Evolutionary conservation across 1,140 invertebrate species (phyloP), one percentile per base, ranked within the genome.

Genomic region (Conopomorpha cramerella): DNA sequence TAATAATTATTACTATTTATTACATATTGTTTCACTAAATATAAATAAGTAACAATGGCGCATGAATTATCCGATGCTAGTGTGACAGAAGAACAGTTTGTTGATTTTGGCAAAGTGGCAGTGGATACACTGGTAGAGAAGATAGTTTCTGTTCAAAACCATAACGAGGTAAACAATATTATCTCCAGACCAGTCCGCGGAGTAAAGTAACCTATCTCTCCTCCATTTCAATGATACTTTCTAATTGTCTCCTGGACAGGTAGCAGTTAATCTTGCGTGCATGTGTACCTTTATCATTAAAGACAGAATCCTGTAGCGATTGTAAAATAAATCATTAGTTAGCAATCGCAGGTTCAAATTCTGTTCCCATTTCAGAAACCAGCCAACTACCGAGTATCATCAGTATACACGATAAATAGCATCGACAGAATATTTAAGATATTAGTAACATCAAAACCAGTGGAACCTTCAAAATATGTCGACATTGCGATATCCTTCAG

Each of bases 341-440:
- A 10, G 10, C 19, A 10, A 23, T 23, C 4, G 4, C 19, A 23
- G 19, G 19, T 23, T 4, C 19, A 23, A 10, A 23, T 23, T 23
- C 19, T 23, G 4, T 23, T 23, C 4, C 19, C 19, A 13, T 55
- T 71, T 34, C 51, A 72, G 67, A 50, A 45, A 41, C 16, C 27
- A 8, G 29, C 66, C n/a, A 57, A 56, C 2, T 73, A 68, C 34
- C 50, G 64, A 14, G 47, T 66, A 6, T 67, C 68, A 4, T 36
- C 57, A 15, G 43, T 64, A 33, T 65, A 74, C 33, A 45, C 59
- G 18, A 34, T 63, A 10, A 65, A 65, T 19, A 67, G 41, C 14
- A 46, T 70, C 3, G 66, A 74, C 34, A 53, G 49, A 35, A 64
- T 71, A 4, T 74, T 70, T 30, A 65, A 63, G 25, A 25, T 70